Evolutionary conservation across 2,888 invertebrate genomes (phyloP), one percentile per base, ranked within the genome.

Genomic region (Boloria euphrosyne): DNA sequence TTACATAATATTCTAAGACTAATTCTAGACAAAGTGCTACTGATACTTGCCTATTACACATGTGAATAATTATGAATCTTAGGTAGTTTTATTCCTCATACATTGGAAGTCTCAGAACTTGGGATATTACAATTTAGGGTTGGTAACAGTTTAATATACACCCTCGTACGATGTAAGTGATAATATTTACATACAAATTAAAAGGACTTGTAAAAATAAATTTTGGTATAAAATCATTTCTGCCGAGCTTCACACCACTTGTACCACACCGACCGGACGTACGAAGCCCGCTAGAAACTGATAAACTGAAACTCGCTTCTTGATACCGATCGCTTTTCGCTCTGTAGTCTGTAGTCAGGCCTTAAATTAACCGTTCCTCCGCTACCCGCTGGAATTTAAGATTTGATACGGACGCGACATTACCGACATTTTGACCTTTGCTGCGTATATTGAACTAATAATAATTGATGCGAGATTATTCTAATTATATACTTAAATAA

Each of bases 301-400:
- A 92, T 92, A 91, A 89, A 86, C 84, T 86, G 86, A 85, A 88
- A 87, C 90, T 85, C 82, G 90, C 87, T 85, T 76, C 80, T 69
- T 80, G 91, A 91, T 92, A 91, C 80, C 66, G 82, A 92, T 92
- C 90, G 81, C 80, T 83, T 86, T 83, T 83, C 82, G 84, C 82
- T 80, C 84, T 82, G 84, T 59, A 59, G 59, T 59, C 57, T 82
- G 84, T 59, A 59, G 59, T 50, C 57, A 57, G 57, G 84, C 86
- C 88, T 89, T 90, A 89, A 89, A 89, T 90, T 90, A 90, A 90
- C 87, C 81, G 87, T 89, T 89, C 86, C 86, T 88, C 86, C 87
- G 85, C 86, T 86, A 82, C 84, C 79, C 78, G 81, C 82, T 79
- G 86, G 92, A 89, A 91, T 90, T 89, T 90, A 86, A 90, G 89